Percentiles rank a stretch among this genome's conserved stretches.
phyloP scores from a whole-genome alignment of 2,888 invertebrate species.

The Onchidella celtica region DNA sequence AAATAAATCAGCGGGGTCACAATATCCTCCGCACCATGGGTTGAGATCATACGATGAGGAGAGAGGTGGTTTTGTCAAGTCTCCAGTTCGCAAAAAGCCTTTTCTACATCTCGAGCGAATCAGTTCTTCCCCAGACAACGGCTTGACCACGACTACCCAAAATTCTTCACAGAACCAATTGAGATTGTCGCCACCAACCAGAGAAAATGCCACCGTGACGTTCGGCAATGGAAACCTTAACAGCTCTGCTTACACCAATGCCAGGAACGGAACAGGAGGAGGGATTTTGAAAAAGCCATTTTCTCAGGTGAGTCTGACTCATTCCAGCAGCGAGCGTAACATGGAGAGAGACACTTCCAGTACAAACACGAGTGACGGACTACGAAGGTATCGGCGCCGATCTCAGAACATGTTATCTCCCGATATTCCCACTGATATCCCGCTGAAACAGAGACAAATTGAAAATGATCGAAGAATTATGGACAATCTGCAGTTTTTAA shows the following conservation, averaged over 20 bases:
- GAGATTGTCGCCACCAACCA: background rate
- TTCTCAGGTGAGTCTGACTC: background rate
- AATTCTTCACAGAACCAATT: background rate
- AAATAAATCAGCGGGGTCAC: background rate
- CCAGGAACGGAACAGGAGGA: background rate
- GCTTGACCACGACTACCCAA: background rate
- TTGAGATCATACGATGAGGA: conserved; percentile 3
- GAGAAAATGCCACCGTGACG: too few relatives aligned
- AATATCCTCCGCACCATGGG: background rate
- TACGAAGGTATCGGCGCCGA: conserved; percentile 32
- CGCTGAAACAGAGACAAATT: conserved; percentile 20
- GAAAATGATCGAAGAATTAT: conserved; percentile 34
- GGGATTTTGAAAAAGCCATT: conserved; percentile 18
- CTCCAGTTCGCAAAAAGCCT: background rate
- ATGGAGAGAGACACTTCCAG: background rate
- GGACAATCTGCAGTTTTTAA: conserved; percentile 37
- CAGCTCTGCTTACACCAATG: background rate
- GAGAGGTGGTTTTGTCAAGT: conserved; percentile 2
- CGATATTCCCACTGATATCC: conserved; percentile 28
- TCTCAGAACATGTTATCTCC: conserved; percentile 34
- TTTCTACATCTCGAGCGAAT: background rate
- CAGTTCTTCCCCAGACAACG: background rate
- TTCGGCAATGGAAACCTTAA: background rate
- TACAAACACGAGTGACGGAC: conserved; percentile 25
- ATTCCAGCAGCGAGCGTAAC: background rate